These are phyloP conservation scores for Coenonympha arcania DNA, from an alignment of 2,888 invertebrate genomes.

Conservation along the genomic window DNA sequence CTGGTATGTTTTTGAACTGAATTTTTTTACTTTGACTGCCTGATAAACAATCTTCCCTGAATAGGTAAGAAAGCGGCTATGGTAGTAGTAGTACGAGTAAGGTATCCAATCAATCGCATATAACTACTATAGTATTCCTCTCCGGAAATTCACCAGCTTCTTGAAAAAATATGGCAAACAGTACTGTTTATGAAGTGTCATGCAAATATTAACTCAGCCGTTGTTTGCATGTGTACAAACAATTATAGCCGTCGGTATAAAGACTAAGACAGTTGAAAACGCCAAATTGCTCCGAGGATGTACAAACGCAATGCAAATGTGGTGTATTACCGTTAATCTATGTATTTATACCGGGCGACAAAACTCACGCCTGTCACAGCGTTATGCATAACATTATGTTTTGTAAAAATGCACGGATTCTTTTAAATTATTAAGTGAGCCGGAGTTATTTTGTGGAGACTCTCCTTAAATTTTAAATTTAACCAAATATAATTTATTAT, in stretches of 20 bases:
- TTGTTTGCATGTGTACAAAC: conserved; percentile 51
- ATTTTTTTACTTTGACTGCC: no score
- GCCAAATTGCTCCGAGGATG: conserved; percentile 29
- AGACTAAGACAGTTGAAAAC: conserved; percentile 24
- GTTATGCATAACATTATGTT: background rate
- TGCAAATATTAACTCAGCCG: conserved; percentile 33
- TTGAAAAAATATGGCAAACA: conserved; percentile 15
- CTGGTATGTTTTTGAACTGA: no score
- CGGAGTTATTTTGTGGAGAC: background rate
- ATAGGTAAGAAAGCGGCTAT: no score
- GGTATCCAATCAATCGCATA: background rate
- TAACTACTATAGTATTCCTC: background rate
- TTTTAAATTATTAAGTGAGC: background rate
- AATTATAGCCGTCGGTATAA: conserved; percentile 40
- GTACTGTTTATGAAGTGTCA: conserved; percentile 28
- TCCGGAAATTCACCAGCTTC: conserved; percentile 8
- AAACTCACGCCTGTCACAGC: conserved; percentile 13
- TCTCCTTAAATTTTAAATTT: no score
- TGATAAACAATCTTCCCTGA: no score
- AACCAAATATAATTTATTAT: no score
- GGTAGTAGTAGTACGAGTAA: background rate
- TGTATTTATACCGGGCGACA: conserved; percentile 5
- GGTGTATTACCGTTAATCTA: conserved; percentile 30
- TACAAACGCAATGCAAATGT: conserved; percentile 23
- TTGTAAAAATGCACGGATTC: background rate